Conservation (phyloP, 2,113 vertebrate species). For the Seriola aureovittata region DNA sequence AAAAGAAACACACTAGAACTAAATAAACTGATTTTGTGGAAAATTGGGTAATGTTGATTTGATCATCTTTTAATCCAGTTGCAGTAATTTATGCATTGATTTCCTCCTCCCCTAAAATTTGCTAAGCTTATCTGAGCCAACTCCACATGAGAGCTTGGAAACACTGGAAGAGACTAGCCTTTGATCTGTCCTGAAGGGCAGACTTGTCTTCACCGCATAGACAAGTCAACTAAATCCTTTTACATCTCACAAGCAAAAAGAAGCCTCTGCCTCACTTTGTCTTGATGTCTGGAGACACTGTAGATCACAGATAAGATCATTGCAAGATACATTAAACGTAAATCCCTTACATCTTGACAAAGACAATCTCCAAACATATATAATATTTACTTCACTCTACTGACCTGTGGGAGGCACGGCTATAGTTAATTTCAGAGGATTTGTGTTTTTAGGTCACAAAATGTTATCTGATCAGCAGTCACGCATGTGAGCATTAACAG, state of each 20-base stretch:
- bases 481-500: background rate
- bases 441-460: background rate
- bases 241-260: conserved; percentile 22
- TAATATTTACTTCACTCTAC: background rate
- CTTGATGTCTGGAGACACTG: conserved; percentile 27
- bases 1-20: background rate
- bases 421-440: background rate
- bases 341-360: background rate
- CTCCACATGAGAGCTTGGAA: conserved; percentile 18
- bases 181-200: conserved; percentile 52
- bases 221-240: conserved; percentile 35
- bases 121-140: conserved; percentile 32
- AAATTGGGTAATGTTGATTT: conserved; percentile 31
- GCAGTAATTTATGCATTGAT: conserved; percentile 24
- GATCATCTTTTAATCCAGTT: conserved; percentile 43
- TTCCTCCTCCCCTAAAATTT: background rate
- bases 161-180: conserved; percentile 30
- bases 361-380: background rate
- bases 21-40: background rate
- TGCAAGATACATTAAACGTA: background rate
- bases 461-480: background rate
- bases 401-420: background rate
- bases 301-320: conserved; percentile 13
- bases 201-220: conserved; percentile 34
- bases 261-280: conserved; percentile 21